These are phyloP conservation scores for Equus quagga DNA, from an alignment of 2,113 vertebrate genomes.

Conservation along the genomic window DNA sequence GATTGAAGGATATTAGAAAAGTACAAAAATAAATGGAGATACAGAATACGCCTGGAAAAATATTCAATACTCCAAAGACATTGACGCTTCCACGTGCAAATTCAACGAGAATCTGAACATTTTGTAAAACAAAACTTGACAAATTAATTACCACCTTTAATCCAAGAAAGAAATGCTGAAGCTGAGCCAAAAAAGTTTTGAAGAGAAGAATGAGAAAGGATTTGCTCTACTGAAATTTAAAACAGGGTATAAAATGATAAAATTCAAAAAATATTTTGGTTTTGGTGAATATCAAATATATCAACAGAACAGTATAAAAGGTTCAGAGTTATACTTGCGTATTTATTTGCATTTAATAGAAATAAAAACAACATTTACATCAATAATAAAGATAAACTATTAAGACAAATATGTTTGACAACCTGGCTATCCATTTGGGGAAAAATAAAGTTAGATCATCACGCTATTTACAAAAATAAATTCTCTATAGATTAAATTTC, in stretches of 20 bases:
- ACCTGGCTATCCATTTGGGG: not conserved
- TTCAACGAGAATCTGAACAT: not conserved
- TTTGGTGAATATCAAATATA: not conserved
- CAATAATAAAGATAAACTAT: not conserved
- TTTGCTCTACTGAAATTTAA: constrained; percentile 30
- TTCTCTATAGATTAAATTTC: not conserved
- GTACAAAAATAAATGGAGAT: not conserved
- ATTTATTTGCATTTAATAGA: constrained; percentile 16
- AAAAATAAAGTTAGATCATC: not conserved
- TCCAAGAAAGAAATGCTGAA: not conserved
- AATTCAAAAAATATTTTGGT: not conserved
- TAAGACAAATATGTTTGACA: not conserved
- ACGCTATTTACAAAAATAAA: not conserved
- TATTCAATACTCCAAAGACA: not conserved
- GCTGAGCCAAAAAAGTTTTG: not conserved
- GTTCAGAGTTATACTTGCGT: not conserved
- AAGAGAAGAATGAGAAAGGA: not conserved
- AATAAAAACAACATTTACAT: not conserved
- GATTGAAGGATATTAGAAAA: not conserved
- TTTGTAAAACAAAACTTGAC: not conserved
- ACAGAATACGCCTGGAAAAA: not conserved
- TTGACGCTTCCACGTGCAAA: not conserved
- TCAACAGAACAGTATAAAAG: not conserved
- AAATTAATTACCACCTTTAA: not conserved
- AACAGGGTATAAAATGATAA: not conserved